Base-by-base conservation (phyloP, 2,113 vertebrate species). In the Macroglossus sobrinus region DNA sequence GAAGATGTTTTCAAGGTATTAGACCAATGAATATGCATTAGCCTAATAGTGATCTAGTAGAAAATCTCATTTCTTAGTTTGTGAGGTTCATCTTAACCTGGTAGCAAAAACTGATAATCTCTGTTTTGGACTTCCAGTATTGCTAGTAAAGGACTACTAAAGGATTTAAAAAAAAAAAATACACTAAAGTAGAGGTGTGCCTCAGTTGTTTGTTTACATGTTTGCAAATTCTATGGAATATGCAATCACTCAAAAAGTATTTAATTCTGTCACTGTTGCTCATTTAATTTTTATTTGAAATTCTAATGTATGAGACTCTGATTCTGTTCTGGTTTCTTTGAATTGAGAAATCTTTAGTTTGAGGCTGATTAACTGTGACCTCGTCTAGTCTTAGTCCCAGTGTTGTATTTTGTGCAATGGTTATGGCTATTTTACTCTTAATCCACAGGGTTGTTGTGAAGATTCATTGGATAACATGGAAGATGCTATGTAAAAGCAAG, bases 41-140 rank as follows among this genome's bases (percentile, higher is more conserved):
- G 50, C 45, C n/a, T 80, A 61, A 63, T 47, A 84, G 94, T 94
- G 66, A 88, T 26, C 53, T 92, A 33, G 33, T 59, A 66, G 95
- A 78, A 91, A 76, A 91, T 92, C 10, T 47, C 16, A 76, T 89
- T 95, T 87, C 55, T 96, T 94, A 30, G 24, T 78, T 89, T 93
- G 26, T 76, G 69, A 57, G 7, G 38, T 68, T 85, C 38, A 22
- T 53, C 13, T 12, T 94, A 64, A 89, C 15, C 64, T 94, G 78
- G 22, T 26, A 85, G 71, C 79, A 89, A 91, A 82, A 85, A 57
- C 33, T 71, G 57, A 19, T 80, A 24, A 33, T 84, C 22, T 86
- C 40, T 94, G 0, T 95, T 91, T 90, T 66, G 26, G 63, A 92
- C 40, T 95, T 71, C 21, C 50, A 68, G 9, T 68, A 18, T 84